A percentile compares a stretch with the other conserved stretches of the same genome.
These are phyloP conservation scores for Prunella himalayana DNA, from an alignment of 2,113 vertebrate genomes.

Conservation along the genomic window DNA sequence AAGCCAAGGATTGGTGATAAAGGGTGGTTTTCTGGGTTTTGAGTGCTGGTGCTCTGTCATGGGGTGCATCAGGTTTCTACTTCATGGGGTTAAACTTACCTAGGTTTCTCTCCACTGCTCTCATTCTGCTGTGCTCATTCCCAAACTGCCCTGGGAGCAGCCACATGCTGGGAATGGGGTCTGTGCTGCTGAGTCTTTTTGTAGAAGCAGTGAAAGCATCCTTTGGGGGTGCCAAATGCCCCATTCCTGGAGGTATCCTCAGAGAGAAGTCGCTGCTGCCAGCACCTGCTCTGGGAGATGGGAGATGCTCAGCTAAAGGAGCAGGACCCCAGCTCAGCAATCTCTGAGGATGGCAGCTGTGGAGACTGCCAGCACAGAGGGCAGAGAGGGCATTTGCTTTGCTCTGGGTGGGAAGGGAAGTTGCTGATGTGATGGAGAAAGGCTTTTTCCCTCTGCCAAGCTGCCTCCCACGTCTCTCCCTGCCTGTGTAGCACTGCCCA, in stretches of 20 bases:
- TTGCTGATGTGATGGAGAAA: not conserved
- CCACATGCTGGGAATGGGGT: not conserved
- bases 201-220: not conserved
- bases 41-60: not conserved
- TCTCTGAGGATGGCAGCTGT: not conserved
- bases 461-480: not conserved
- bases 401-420: not conserved
- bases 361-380: not conserved
- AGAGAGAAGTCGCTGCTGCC: not conserved
- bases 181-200: not conserved
- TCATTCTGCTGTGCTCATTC: not conserved
- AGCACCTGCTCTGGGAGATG: not conserved
- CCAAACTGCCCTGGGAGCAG: not conserved
- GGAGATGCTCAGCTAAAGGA: not conserved
- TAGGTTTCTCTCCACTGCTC: not conserved
- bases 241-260: not conserved
- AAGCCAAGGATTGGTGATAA: not conserved
- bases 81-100: not conserved
- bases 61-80: not conserved
- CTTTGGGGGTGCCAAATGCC: not conserved
- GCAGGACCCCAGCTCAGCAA: fast-evolving
- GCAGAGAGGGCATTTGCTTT: not conserved
- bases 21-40: not conserved
- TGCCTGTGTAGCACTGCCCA: not conserved
- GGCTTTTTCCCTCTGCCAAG: not conserved